These are phyloP conservation scores for Prunella fulvescens DNA, from an alignment of 2,113 vertebrate species.

Conservation along the genomic window DNA sequence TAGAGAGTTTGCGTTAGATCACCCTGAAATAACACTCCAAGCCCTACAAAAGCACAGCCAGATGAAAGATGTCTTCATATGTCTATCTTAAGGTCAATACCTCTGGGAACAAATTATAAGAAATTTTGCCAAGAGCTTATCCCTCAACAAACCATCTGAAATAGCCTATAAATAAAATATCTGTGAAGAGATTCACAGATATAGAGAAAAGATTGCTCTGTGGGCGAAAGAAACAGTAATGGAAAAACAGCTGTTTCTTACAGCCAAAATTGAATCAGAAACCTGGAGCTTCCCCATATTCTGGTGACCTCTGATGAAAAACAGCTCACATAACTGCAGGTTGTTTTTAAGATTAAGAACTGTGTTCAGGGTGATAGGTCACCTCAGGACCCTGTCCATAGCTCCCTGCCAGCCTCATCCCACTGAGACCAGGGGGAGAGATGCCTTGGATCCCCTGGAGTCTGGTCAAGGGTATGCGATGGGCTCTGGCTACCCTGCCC, in stretches of 20 bases:
- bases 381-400: neutral
- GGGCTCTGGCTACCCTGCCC: neutral
- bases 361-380: slow-evolving; percentile 13
- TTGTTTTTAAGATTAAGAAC: neutral
- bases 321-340: neutral
- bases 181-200: slow-evolving; percentile 52
- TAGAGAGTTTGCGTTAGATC: slow-evolving; percentile 33
- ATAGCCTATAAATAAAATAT: slow-evolving; percentile 71
- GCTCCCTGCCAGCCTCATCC: neutral
- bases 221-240: slow-evolving; percentile 47
- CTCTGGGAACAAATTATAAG: slow-evolving; percentile 22
- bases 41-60: slow-evolving; percentile 40
- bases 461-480: neutral
- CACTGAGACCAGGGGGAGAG: neutral
- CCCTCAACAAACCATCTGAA: slow-evolving; percentile 65
- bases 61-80: slow-evolving; percentile 12
- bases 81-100: slow-evolving; percentile 25
- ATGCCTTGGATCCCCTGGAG: neutral
- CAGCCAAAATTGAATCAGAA: slow-evolving; percentile 56
- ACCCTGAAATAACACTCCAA: slow-evolving; percentile 21
- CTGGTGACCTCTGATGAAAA: slow-evolving; percentile 56
- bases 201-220: slow-evolving; percentile 51
- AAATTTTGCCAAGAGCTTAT: slow-evolving; percentile 61
- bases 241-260: slow-evolving; percentile 60
- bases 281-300: slow-evolving; percentile 41